Base-by-base conservation (phyloP, 2,797 vertebrate species). In the Siniperca undulata region DNA sequence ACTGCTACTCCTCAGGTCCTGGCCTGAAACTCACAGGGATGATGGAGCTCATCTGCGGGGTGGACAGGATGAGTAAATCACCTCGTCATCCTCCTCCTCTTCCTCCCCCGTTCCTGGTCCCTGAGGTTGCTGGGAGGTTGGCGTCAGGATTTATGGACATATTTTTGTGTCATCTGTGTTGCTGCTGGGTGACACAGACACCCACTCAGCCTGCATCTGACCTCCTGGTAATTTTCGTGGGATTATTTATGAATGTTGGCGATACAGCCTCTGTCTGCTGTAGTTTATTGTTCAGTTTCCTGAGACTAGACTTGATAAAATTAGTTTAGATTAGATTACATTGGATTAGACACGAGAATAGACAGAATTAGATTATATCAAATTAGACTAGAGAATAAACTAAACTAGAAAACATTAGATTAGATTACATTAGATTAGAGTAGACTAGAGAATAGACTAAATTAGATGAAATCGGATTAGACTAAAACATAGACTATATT, bases 11-110 rank as follows among this genome's bases (percentile, higher is more conserved):
- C 65, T 65, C 55, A 6, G 64, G 69, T 74, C 69, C 56, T 22
- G 55, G 27, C 50, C 55, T 5, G 5, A 16, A 42, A 40, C 64
- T 82, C 81, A 19, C 55, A 16, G 52, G 56, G 42, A 71, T 85
- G 87, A 88, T 86, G 78, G 66, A 82, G 76, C 80, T 84, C 59
- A 74, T 86, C 70, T 81, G 56, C 20, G 42, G 46, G 59, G 50
- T n/a, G 75, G 62, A 46, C 48, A 64, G 44, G 50, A 62, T 0
- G 24, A 77, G 66, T 86, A 83, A 83, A 80, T 85, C 78, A 66
- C 56, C 7, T 53, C 24, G 10, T 60, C 38, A 24, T 22, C 19
- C 0, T 64, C 76, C 3, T 56, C 44, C 3, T 19, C 65, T 9
- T 46, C 70, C 42, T 52, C 16, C 11, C 5, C 19, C 22, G 36